Percentiles rank a stretch among this genome's conserved stretches.
Conservation (phyloP, 2,888 invertebrate species). For the Drosophila infuscata region DNA sequence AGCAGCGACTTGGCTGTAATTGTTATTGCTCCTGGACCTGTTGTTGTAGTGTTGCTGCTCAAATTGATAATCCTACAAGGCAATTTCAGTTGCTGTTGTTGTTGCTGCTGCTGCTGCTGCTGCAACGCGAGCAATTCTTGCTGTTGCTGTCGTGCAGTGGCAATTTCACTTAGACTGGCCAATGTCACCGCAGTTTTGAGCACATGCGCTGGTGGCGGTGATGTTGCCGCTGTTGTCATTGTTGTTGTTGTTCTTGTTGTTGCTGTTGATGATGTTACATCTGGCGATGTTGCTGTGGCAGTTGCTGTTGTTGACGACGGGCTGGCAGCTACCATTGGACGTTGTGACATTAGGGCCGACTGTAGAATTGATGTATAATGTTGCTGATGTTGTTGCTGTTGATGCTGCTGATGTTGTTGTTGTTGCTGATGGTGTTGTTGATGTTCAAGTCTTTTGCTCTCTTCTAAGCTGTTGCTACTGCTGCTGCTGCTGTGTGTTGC, state of each 20-base stretch:
- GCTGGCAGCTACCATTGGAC: conserved; percentile 66
- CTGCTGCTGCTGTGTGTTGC: conserved; percentile 26
- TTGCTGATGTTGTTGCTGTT: conserved; percentile 66
- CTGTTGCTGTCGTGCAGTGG: conserved; percentile 77
- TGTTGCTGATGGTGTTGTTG: conserved; percentile 69
- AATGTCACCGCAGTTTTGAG: conserved; percentile 82
- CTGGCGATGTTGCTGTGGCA: conserved; percentile 19
- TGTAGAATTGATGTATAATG: conserved; percentile 84
- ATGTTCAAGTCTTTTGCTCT: conserved; percentile 79
- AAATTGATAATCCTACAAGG: conserved; percentile 71
- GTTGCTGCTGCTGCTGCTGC: conserved; percentile 54
- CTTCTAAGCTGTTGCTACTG: conserved; percentile 68
- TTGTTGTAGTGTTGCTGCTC: conserved; percentile 59
- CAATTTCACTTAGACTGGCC: conserved; percentile 80
- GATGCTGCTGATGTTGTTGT: conserved; percentile 50
- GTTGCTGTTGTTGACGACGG: conserved; percentile 51
- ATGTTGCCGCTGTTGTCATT: conserved; percentile 65
- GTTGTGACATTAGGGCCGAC: conserved; percentile 84
- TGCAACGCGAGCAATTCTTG: conserved; percentile 53
- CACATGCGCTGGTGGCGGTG: conserved; percentile 77
- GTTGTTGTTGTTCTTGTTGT: conserved; percentile 64
- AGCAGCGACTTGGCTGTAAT: conserved; percentile 52
- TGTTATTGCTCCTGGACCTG: conserved; percentile 47
- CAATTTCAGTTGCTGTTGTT: conserved; percentile 63
- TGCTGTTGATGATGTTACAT: conserved; percentile 32